Percentiles rank a stretch among this genome's conserved stretches.
Conservation (phyloP, 2,113 vertebrate genomes). For the Rhea americana region DNA sequence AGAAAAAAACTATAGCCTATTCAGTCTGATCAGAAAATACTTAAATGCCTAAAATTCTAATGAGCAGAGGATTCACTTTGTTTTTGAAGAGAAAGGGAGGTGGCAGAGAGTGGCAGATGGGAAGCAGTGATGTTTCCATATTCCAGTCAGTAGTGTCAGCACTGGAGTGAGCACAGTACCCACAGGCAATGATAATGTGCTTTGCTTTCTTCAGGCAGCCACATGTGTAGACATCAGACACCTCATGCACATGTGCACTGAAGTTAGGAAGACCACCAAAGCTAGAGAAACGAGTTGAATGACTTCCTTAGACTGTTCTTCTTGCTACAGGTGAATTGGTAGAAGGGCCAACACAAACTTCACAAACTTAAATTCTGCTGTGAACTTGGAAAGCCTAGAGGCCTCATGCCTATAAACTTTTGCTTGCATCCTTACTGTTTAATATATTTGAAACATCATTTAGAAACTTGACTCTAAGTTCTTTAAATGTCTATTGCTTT, state of each 20-base stretch:
- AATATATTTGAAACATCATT: neutral
- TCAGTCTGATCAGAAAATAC: neutral
- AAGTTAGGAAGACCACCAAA: neutral
- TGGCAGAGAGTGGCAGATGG: neutral
- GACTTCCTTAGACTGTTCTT: neutral
- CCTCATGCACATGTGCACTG: neutral
- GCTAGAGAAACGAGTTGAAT: neutral
- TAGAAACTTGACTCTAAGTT: neutral
- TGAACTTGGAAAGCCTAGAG: neutral
- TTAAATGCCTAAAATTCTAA: neutral
- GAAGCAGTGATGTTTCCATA: rapidly evolving
- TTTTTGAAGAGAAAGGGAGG: neutral
- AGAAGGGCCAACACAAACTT: neutral
- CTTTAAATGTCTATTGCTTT: neutral
- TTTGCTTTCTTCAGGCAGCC: neutral
- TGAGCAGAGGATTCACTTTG: neutral
- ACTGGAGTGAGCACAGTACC: neutral
- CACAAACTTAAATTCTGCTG: neutral
- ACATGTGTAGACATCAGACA: neutral
- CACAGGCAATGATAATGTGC: neutral
- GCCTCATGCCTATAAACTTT: neutral
- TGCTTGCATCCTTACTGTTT: neutral
- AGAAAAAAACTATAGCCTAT: neutral
- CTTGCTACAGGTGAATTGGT: neutral
- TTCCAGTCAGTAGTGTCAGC: neutral